Conservation (phyloP, 2,113 vertebrate genomes). For the Mastomys natalensis region DNA sequence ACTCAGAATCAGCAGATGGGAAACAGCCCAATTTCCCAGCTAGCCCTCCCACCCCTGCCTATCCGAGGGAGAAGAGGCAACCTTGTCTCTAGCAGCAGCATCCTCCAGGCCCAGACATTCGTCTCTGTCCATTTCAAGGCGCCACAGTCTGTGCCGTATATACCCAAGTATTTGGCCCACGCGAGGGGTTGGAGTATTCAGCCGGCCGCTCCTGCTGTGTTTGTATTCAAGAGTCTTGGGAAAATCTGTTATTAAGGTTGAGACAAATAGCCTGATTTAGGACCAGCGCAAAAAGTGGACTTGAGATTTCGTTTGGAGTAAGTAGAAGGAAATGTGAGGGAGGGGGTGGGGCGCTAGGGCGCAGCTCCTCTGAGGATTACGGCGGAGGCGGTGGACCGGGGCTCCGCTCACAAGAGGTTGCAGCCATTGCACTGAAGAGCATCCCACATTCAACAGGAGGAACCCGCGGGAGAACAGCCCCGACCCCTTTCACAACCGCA, state of each 20-base stretch:
- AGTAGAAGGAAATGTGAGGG: neutral
- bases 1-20: neutral
- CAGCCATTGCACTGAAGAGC: conserved; percentile 83
- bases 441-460: conserved; percentile 84
- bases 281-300: neutral
- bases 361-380: conserved; percentile 81
- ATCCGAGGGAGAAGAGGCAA: neutral
- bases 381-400: conserved; percentile 73
- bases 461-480: conserved; percentile 40
- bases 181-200: fast-evolving
- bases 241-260: neutral
- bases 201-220: neutral
- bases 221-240: neutral
- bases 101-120: conserved; percentile 63
- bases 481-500: conserved; percentile 28
- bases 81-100: neutral
- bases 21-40: neutral
- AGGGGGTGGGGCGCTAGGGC: neutral
- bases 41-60: neutral
- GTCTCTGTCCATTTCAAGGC: conserved; percentile 76
- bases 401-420: conserved; percentile 58
- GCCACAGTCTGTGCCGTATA: conserved; percentile 69
- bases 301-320: neutral
- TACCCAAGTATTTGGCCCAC: conserved; percentile 57
- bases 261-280: neutral